phyloP scores from a whole-genome alignment of 2,888 invertebrate species.

The Nezara viridula region DNA sequence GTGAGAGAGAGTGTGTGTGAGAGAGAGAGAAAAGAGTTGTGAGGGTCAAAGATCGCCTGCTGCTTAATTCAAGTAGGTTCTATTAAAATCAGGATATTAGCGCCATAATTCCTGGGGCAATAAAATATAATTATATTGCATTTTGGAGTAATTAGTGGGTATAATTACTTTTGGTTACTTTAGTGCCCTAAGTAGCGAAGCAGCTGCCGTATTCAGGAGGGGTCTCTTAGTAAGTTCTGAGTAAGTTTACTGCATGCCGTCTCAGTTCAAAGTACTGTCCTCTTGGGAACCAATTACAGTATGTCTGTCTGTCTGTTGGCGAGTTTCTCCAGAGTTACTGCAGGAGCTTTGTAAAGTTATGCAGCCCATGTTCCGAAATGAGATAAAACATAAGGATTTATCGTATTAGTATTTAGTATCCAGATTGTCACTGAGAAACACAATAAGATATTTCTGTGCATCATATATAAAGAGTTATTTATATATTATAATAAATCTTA shows the following conservation, averaged over 20 bases:
- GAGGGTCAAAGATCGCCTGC: too few relatives aligned
- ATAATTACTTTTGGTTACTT: conserved; percentile 37
- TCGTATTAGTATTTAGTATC: neutral
- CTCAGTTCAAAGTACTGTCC: conserved; percentile 33
- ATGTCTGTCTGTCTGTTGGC: conserved; percentile 22
- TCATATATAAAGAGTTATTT: neutral
- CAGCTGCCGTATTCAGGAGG: neutral
- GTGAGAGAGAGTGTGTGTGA: too few relatives aligned
- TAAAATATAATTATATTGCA: conserved; percentile 33
- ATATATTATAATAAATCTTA: neutral
- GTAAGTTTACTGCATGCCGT: conserved; percentile 28
- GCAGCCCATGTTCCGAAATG: neutral
- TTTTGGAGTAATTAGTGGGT: neutral
- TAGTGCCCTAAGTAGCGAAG: neutral
- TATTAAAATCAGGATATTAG: neutral
- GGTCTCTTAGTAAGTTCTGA: conserved; percentile 17
- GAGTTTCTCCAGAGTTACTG: neutral
- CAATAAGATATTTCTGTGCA: neutral
- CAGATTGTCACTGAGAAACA: neutral
- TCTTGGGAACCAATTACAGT: neutral
- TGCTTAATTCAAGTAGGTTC: neutral
- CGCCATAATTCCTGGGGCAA: neutral
- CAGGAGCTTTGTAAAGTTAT: neutral
- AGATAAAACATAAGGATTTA: neutral
- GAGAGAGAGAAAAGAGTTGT: too few relatives aligned